Base-by-base conservation (phyloP, 2,888 invertebrate genomes). In the Aromia moschata region DNA sequence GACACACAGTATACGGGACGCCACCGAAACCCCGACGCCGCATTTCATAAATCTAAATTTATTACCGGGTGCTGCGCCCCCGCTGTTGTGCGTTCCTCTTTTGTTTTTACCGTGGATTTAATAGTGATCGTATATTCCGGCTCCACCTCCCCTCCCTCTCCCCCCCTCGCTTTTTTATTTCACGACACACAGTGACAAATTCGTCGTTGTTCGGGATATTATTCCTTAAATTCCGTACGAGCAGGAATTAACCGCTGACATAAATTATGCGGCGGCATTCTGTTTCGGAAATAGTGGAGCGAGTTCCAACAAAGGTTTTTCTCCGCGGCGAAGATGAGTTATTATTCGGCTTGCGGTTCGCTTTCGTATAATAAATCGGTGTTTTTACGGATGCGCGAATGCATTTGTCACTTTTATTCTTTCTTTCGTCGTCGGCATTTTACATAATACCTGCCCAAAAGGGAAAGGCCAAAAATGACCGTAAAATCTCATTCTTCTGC, bases 361-460 rank as follows among this genome's bases (percentile, higher is more conserved):
- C 72, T 72, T 70, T 71, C 69, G 69, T 72, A 74, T 75, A 75
- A 77, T 74, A 76, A 76, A 77, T 76, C 68, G 73, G 66, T 67
- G 66, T 70, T 74, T 76, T 74, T 73, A 67, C 70, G 70, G 73
- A 74, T 70, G 72, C 68, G 62, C 71, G 70, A 62, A 70, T 74
- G 74, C 73, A 72, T 74, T 74, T 75, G 74, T 75, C 74, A 74
- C 73, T 73, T 74, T 74, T 72, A 73, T 73, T 72, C 69, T 68
- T 63, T 61, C 65, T 64, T 58, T 18, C 47, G 43, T 46, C 17
- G 20, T 16, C 47, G 17, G 43, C 47, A 64, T 68, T 69, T 67
- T 64, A 56, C 62, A 60, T 65, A 67, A 64, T 68, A 64, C 62
- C 64, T 67, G 63, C 58, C 56, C 51, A 43, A 59, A 58, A 68